Base-by-base conservation (phyloP, 2,113 vertebrate species). In the Narcine bancroftii region DNA sequence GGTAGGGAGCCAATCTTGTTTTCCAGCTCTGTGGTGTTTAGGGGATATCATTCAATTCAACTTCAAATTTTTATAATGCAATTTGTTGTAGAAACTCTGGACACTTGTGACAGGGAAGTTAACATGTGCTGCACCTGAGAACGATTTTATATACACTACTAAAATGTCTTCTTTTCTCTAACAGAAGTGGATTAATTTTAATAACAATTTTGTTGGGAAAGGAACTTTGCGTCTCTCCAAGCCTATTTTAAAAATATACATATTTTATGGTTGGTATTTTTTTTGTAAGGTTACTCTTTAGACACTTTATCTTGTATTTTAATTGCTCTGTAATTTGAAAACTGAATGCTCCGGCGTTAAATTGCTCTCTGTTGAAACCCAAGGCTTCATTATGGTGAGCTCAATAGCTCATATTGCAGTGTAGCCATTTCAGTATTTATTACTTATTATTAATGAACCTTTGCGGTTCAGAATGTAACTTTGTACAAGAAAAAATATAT, bases 391-490 rank as follows among this genome's bases (percentile, higher is more conserved):
- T 97, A 94, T 95, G 96, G 94, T 96, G 95, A 96, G 95, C 95
- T 93, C 92, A 93, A 94, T 94, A 94, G 96, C 95, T 96, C 96
- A 93, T 94, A 94, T 96, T 95, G 95, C 96, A 95, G 94, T 96
- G 96, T 97, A 97, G 97, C 97, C 97, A 96, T 96, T 96, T 97
- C 97, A 98, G 97, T 99, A 99, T 99, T 99, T 99, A 99, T 99
- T 99, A 98, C 89, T 97, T 96, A 96, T 96, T 96, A 96, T 96
- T 96, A 97, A 97, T 96, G 96, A 98, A 97, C 97, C 97, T 97
- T 96, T 97, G 97, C 96, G 97, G 97, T 98, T 97, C 96, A 94
- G 98, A 98, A 98, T 99, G 98, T 98, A 98, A 97, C 97, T 98
- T 98, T 99, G 97, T 99, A 99, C 96, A 98, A 97, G 96, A 96